phyloP scores from a whole-genome alignment of 2,888 invertebrate genomes.

The Trachelus tabidus region DNA sequence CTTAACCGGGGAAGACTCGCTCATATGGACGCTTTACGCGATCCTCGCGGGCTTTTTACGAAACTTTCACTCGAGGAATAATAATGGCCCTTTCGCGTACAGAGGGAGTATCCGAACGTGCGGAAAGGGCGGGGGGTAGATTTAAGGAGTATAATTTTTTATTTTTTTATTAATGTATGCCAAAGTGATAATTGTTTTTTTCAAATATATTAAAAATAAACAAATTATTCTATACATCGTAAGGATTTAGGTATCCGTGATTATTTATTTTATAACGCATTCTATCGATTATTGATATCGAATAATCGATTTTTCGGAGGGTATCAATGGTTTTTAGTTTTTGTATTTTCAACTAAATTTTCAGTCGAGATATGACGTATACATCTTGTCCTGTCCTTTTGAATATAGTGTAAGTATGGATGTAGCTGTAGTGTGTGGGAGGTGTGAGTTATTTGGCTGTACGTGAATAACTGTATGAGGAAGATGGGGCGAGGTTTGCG shows the following conservation, averaged over 20 bases:
- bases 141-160: background rate
- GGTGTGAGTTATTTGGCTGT: background rate
- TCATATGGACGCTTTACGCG: conserved; percentile 27
- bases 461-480: background rate
- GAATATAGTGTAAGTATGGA: conserved; percentile 41
- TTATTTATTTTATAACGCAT: background rate
- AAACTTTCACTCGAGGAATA: background rate
- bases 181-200: background rate
- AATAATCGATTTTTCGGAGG: background rate
- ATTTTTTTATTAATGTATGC: background rate
- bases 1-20: conserved; percentile 13
- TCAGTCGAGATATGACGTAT: background rate
- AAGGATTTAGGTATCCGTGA: background rate
- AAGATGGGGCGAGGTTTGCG: background rate
- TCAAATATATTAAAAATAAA: background rate
- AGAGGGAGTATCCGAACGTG: background rate
- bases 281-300: background rate
- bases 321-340: background rate
- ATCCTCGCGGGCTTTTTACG: conserved; percentile 31
- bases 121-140: too few species aligned
- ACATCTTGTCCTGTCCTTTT: conserved; percentile 52
- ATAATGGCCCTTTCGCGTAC: background rate
- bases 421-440: background rate
- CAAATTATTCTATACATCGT: background rate
- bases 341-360: background rate